Percentiles rank a stretch among this genome's conserved stretches.
phyloP scores from a whole-genome alignment of 2,888 invertebrate species.

The Argynnis bischoffii region DNA sequence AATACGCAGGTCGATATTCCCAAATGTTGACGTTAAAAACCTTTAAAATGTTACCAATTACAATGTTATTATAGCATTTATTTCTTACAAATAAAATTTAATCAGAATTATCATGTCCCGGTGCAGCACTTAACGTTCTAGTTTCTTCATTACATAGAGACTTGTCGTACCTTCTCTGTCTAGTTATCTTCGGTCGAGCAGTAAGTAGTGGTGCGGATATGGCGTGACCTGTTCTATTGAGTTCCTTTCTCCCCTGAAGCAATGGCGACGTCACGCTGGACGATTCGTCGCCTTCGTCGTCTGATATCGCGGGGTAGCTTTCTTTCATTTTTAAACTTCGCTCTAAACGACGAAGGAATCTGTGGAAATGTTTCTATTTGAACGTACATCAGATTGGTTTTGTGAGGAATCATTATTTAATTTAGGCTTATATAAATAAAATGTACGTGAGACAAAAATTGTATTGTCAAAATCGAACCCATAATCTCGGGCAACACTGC shows the following conservation, averaged over 20 bases:
- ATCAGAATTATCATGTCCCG: constrained; percentile 75
- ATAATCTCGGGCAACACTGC: too few relatives aligned
- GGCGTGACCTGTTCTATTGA: constrained; percentile 62
- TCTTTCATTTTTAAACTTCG: constrained; percentile 87
- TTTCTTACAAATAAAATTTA: constrained; percentile 43
- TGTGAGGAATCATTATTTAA: too few relatives aligned
- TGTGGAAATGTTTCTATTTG: constrained; percentile 50
- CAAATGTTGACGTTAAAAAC: too few relatives aligned
- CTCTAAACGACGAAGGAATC: constrained; percentile 87
- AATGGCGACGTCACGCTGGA: constrained; percentile 86
- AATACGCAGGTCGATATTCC: too few relatives aligned
- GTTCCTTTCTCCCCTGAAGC: constrained; percentile 72
- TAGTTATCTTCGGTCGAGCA: constrained; percentile 71
- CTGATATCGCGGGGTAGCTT: constrained; percentile 81
- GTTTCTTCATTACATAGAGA: constrained; percentile 72
- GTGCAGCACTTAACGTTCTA: constrained; percentile 67
- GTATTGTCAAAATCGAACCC: too few relatives aligned
- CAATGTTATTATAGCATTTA: too few relatives aligned
- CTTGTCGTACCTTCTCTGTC: constrained; percentile 74
- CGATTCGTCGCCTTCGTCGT: constrained; percentile 83
- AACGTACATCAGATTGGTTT: not conserved
- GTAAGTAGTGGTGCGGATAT: constrained; percentile 74
- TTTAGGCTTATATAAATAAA: too few relatives aligned
- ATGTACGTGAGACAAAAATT: too few relatives aligned
- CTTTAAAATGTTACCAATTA: too few relatives aligned